Evolutionary conservation across 1,140 invertebrate genomes (phyloP), one percentile per base, ranked within the genome.

Genomic region (Eubasilissa regina): DNA sequence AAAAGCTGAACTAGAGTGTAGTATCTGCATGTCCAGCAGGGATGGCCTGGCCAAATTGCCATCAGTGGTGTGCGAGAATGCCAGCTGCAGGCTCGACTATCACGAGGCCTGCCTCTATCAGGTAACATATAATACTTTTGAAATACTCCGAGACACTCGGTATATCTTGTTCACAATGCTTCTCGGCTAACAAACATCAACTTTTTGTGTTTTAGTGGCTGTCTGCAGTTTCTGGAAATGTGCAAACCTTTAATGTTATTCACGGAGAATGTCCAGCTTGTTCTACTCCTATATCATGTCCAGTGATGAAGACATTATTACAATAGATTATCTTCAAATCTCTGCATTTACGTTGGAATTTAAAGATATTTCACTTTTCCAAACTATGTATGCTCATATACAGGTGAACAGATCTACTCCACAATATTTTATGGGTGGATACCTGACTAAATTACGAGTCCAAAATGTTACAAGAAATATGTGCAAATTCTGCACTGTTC

Each of bases 181-280:
- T 15, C 15, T 56, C 6, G 15, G 15, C 9, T 56, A 15, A 15
- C 53, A 15, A 15, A 9, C n/a, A 56, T 11, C 9, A 56, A 56
- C 6, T 56, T 6, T 6, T 11, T 11, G n/a, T 6, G n/a, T 80
- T 80, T 73, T 45, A 80, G 79, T 80, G 79, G 79, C 53, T 80
- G 21, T 64, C 74, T 4, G 43, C 75, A 0, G 72, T 75, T 10
- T 45, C 74, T 12, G 53, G 48, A 0, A 75, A 75, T 44, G 21
- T 77, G 13, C 74, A 80, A 35, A 70, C 35, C 25, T 73, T 77
- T 10, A 77, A 76, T 25, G 55, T 25, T 19, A 77, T 80, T 25
- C 66, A 80, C 25, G 79, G 79, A 12, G 51, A 80, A 55, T 80
- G 79, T 77, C 79, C 79, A 8, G 77, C 25, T 58, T 80, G 79